A percentile compares a stretch with the other conserved stretches of the same genome.
Conservation (phyloP, 2,113 vertebrate species). For the Myotis yumanensis region DNA sequence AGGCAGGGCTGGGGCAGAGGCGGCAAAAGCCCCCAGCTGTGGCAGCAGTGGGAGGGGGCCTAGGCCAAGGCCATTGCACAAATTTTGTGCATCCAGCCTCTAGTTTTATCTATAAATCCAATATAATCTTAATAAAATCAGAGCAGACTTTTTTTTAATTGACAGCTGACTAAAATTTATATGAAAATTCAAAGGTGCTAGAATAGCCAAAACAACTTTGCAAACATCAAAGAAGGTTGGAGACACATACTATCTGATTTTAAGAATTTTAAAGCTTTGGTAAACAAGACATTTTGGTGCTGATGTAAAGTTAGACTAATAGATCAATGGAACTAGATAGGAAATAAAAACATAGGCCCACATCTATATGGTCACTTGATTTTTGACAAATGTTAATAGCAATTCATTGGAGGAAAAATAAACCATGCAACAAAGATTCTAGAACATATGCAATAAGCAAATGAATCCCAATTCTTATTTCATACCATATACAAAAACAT, state of each 20-base stretch:
- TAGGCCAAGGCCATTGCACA: no score
- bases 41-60: no score
- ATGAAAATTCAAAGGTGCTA: background rate
- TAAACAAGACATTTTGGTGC: background rate
- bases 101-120: background rate
- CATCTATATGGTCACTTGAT: background rate
- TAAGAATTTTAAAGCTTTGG: background rate
- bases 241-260: background rate
- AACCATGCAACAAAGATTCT: background rate
- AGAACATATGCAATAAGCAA: background rate
- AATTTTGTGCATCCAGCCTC: no score
- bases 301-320: background rate
- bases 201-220: background rate
- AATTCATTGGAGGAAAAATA: background rate
- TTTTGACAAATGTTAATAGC: background rate
- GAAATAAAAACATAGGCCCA: background rate
- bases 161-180: background rate
- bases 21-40: background rate
- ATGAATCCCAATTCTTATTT: background rate
- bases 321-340: background rate
- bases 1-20: no score
- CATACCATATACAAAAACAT: background rate
- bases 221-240: background rate
- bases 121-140: background rate
- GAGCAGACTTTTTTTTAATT: background rate